Base-by-base conservation (phyloP, 2,113 vertebrate genomes). In the Actinemys pallida region DNA sequence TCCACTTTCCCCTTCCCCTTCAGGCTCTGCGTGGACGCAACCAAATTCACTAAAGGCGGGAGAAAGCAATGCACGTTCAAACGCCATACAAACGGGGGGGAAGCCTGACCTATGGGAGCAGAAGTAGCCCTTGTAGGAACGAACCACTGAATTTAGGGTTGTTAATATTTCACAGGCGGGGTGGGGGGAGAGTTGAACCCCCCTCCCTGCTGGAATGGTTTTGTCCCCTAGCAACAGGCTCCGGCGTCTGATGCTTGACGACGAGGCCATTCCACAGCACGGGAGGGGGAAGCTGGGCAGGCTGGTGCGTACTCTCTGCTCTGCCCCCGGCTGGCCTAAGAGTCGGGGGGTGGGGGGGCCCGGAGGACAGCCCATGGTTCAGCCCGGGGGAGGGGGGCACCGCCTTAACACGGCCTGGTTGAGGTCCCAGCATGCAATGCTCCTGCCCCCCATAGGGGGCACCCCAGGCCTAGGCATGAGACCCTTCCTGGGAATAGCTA, bases 211-310 rank as follows among this genome's bases (percentile, higher is more conserved):
- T 11, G 39, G 3, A 25, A 65, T 87, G 89, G 54, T 72, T 79
- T 84, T 50, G 86, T 88, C 97, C 93, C 92, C 39, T 96, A 88
- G 97, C 96, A 96, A 98, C 98, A 10, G 72, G 19, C 25, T 8
- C 29, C 11, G 20, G 96, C 88, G 96, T 93, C 92, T 29, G 29
- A 42, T 81, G 25, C 82, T 24, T 93, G 78, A 87, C 69, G 84
- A 75, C 89, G 0, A 10, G 17, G 59, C 5, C 29, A 39, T 45
- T n/a, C 10, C 62, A 39, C 57, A 1, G 31, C 39, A 29, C 72
- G 5, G 31, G 25, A 79, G 8, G 24, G 76, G 20, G 50, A n/a
- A 22, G 81, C 45, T n/a, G 45, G 49, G 45, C 79, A 89, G 84
- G 87, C 93, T 2, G 29, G 88, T 93, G 87, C 90, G 92, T 80